Base-by-base conservation (phyloP, 2,888 invertebrate genomes). In the Chrysomela aeneicollis region DNA sequence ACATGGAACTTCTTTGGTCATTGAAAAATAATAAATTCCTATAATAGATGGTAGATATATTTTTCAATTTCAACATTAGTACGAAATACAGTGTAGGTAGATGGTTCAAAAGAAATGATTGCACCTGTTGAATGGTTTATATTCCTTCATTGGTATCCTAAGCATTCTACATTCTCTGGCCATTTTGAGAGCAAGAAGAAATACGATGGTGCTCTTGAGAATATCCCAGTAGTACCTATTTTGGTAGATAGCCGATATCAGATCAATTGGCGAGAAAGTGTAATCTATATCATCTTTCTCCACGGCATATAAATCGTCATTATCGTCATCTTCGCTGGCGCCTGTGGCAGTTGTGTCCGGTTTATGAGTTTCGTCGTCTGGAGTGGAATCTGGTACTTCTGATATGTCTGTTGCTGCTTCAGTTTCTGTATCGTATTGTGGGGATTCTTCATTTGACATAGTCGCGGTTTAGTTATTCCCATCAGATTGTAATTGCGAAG, bases 81-180 rank as follows among this genome's bases (percentile, higher is more conserved):
- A 26, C 6, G 6, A 26, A 26, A 26, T 6, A 26, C 3, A 26
- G 26, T 26, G 26, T 26, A 26, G 26, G 26, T 26, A 26, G n/a
- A n/a, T n/a, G n/a, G 6, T 18, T 57, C 26, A 57, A 9, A 57
- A 57, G 10, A 57, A 26, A 32, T 57, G 57, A 17, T 21, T 51
- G 57, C 63, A 60, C 57, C 66, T 71, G 32, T 66, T 66, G 58
- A 75, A 75, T 17, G 76, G 76, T 69, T 71, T 65, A 51, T 76
- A 74, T 51, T 73, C 73, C 49, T 63, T 73, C 62, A 76, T 70
- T 1, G 76, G 76, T 54, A 76, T 76, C 19, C 68, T 53, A 66
- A 76, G 60, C 67, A 67, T 70, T 18, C 71, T 68, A 32, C 73
- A 71, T 58, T 76, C 74, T 19, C 71, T 66, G 1, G 76, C 73